Conservation (phyloP, 2,113 vertebrate genomes). For the Lepidothrix coronata region DNA sequence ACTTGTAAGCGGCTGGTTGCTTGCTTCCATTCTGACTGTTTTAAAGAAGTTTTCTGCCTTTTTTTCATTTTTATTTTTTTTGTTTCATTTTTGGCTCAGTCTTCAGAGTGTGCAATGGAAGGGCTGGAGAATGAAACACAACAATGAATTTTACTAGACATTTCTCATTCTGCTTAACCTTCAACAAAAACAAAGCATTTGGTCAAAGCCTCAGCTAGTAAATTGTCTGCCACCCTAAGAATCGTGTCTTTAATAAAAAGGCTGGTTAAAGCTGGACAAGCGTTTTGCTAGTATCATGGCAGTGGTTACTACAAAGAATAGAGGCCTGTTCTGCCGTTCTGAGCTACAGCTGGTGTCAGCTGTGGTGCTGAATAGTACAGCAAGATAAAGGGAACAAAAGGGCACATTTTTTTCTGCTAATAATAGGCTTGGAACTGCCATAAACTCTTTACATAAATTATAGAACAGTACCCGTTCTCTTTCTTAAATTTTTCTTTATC, state of each 20-base stretch:
- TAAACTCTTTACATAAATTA: neutral
- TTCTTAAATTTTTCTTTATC: neutral
- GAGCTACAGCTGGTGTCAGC: neutral
- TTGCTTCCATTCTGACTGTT: neutral
- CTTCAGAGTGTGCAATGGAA: rapidly evolving
- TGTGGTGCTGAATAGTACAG: neutral
- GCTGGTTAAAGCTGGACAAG: neutral
- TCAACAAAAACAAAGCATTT: neutral
- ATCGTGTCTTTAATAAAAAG: neutral
- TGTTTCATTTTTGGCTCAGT: neutral
- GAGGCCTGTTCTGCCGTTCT: neutral
- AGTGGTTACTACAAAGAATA: neutral
- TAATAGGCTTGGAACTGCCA: constrained; percentile 16
- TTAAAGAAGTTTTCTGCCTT: neutral
- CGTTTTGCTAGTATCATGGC: neutral
- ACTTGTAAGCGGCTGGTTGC: neutral
- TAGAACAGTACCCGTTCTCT: neutral
- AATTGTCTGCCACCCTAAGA: neutral
- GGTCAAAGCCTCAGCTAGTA: neutral
- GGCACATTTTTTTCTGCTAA: neutral
- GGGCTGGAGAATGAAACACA: neutral
- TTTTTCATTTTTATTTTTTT: neutral
- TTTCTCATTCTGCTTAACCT: neutral
- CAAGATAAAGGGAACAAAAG: constrained; percentile 16
- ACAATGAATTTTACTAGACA: neutral